phyloP scores from a whole-genome alignment of 2,113 vertebrate species.

The Dromaius novaehollandiae region DNA sequence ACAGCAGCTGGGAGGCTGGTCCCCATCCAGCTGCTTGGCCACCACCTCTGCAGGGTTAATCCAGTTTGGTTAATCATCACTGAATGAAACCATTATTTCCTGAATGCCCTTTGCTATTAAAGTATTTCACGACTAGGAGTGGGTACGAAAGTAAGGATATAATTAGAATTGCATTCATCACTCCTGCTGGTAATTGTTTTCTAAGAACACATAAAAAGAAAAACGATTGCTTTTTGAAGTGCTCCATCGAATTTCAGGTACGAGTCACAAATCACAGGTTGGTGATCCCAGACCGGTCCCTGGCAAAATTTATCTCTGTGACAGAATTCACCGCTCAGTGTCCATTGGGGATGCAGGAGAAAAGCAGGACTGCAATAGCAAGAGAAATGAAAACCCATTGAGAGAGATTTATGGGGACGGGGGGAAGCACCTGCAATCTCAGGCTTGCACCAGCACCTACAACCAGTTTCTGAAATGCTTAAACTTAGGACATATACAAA shows the following conservation, averaged over 20 bases:
- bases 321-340: rapidly evolving
- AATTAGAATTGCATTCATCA: conserved; percentile 51
- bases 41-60: too few species aligned
- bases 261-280: background rate
- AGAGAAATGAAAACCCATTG: background rate
- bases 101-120: conserved; percentile 19
- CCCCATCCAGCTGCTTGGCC: background rate
- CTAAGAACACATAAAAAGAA: background rate
- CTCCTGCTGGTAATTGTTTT: conserved; percentile 56
- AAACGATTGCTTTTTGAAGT: background rate
- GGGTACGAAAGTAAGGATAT: background rate
- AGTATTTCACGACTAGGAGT: background rate
- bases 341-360: rapidly evolving
- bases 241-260: background rate
- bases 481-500: background rate
- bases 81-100: background rate
- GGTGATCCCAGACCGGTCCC: background rate
- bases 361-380: background rate
- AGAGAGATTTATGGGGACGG: background rate
- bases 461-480: background rate
- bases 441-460: background rate
- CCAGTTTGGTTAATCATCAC: background rate
- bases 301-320: background rate
- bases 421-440: rapidly evolving
- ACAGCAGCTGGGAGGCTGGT: too few species aligned